Evolutionary conservation across 2,113 vertebrate species (phyloP).

Genomic region (Petaurus breviceps): DNA sequence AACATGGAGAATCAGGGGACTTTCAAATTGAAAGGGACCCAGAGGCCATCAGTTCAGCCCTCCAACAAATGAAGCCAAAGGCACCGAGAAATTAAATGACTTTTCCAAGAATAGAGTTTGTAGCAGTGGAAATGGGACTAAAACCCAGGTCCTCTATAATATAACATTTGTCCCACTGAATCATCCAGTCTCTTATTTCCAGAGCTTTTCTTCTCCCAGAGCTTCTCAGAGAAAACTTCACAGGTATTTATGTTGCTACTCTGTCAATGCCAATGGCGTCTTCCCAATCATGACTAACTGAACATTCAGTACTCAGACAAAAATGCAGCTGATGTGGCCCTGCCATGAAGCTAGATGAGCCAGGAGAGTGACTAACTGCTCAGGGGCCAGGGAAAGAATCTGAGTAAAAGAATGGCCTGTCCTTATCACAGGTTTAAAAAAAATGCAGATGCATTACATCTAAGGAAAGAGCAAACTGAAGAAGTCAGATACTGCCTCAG

Average conservation of each 20-base stretch:
- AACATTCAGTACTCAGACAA: constrained; percentile 13
- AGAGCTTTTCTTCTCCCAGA: constrained; percentile 56
- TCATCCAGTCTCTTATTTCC: constrained; percentile 7
- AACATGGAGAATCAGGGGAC: neutral
- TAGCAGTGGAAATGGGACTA: constrained; percentile 6
- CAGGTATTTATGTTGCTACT: constrained; percentile 38
- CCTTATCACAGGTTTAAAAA: constrained; percentile 38
- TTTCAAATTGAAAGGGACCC: neutral
- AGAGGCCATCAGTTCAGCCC: neutral
- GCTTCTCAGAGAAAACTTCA: constrained; percentile 55
- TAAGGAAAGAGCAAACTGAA: constrained; percentile 38
- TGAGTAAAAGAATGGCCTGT: constrained; percentile 63
- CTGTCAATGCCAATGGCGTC: constrained; percentile 41
- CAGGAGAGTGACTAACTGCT: constrained; percentile 17
- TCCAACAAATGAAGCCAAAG: constrained; percentile 30
- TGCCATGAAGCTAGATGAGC: constrained; percentile 56
- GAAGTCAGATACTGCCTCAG: constrained; percentile 31
- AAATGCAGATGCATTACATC: constrained; percentile 63
- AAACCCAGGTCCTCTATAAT: neutral
- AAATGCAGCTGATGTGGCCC: constrained; percentile 34
- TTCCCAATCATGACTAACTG: constrained; percentile 15
- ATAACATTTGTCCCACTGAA: neutral
- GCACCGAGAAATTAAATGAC: constrained; percentile 9
- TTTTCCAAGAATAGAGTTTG: constrained; percentile 35
- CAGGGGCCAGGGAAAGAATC: constrained; percentile 53